Percentiles rank a stretch among this genome's conserved stretches.
phyloP scores from a whole-genome alignment of 2,797 vertebrate genomes.

The Sebastolobus alascanus region DNA sequence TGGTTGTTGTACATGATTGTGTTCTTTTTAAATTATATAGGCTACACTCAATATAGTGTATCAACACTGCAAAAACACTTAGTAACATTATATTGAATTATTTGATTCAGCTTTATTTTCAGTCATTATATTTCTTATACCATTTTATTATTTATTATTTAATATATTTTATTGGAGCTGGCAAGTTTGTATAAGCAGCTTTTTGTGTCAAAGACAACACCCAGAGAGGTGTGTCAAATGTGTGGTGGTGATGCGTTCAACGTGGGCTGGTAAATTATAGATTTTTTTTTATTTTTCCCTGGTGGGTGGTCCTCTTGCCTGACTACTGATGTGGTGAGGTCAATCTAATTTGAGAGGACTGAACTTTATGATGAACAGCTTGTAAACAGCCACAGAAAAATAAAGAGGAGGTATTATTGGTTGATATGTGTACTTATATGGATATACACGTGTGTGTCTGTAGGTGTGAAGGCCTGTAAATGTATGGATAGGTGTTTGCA shows the following conservation, averaged over 20 bases:
- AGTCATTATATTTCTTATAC: not conserved
- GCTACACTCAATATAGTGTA: not conserved
- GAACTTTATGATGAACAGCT: not conserved
- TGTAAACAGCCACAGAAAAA: not conserved
- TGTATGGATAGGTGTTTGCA: no score
- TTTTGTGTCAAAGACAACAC: conserved; percentile 15
- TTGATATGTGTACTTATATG: not conserved
- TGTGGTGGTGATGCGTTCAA: conserved; percentile 14
- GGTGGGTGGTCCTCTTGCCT: not conserved
- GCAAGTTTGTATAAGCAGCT: not conserved
- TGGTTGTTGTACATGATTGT: not conserved
- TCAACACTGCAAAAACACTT: not conserved
- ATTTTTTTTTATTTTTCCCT: not conserved
- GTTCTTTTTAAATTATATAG: not conserved
- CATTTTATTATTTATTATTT: not conserved
- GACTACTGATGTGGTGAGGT: rapidly evolving
- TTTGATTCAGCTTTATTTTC: not conserved
- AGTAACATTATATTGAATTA: not conserved
- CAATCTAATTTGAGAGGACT: not conserved
- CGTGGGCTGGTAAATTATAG: not conserved
- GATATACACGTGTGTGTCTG: no score
- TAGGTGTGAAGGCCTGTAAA: no score
- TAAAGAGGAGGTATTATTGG: not conserved
- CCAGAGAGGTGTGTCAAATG: conserved; percentile 34
- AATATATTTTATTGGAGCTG: not conserved